Conservation (phyloP, 2,888 invertebrate genomes). For the Papilio demoleus region DNA sequence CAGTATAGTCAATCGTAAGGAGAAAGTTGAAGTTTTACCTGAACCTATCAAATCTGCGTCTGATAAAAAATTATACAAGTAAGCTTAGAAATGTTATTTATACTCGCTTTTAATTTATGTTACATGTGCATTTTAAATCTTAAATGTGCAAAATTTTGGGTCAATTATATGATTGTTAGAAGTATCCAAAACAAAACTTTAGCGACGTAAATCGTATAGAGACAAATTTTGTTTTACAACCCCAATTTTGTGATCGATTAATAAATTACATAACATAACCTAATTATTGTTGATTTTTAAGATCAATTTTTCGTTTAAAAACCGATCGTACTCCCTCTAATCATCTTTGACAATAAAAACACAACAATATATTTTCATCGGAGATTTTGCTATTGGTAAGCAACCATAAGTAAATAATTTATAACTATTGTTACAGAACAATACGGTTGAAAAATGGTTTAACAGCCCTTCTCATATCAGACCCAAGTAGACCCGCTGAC, state of each 20-base stretch:
- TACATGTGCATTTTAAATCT: not conserved
- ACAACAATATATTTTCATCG: too few relatives aligned
- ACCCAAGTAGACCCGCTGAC: conserved; percentile 69
- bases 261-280: too few relatives aligned
- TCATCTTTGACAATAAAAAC: too few relatives aligned
- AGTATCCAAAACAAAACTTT: too few relatives aligned
- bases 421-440: conserved; percentile 73
- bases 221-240: too few relatives aligned
- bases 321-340: too few relatives aligned
- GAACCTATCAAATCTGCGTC: conserved; percentile 88
- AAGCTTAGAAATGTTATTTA: conserved; percentile 47
- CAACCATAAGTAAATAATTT: not conserved
- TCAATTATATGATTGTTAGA: not conserved
- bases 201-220: too few relatives aligned
- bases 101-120: conserved; percentile 14
- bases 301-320: too few relatives aligned
- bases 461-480: conserved; percentile 88
- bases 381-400: too few relatives aligned
- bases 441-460: conserved; percentile 88
- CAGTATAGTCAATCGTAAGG: conserved; percentile 58
- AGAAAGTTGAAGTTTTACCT: conserved; percentile 75
- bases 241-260: too few relatives aligned
- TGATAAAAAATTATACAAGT: conserved; percentile 92
- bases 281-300: too few relatives aligned
- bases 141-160: not conserved